Evolutionary conservation across 2,888 invertebrate genomes (phyloP).

Genomic region (Mamestra brassicae): DNA sequence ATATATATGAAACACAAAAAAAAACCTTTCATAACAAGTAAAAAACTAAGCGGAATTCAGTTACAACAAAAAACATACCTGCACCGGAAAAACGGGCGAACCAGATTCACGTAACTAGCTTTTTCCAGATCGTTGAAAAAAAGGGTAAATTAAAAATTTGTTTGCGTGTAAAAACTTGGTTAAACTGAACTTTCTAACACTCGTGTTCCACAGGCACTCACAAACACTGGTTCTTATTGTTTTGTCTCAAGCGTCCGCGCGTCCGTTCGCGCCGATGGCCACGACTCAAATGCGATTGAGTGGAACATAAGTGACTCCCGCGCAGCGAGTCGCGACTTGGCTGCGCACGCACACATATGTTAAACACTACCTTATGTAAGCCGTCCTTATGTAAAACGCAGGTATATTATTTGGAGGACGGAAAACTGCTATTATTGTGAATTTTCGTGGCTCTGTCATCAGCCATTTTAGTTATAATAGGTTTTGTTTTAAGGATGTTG

Average conservation of each 20-base stretch:
- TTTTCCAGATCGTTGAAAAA: slow-evolving; percentile 50
- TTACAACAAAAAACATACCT: slow-evolving; percentile 70
- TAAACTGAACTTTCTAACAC: slow-evolving; percentile 71
- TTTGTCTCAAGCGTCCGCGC: slow-evolving; percentile 63
- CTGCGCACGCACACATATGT: slow-evolving; percentile 72
- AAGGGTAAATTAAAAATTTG: slow-evolving; percentile 57
- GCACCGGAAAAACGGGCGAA: slow-evolving; percentile 61
- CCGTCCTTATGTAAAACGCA: slow-evolving; percentile 81
- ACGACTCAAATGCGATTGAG: slow-evolving; percentile 88
- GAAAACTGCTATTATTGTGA: slow-evolving; percentile 81
- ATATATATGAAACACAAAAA: slow-evolving; percentile 14
- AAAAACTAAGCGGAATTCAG: slow-evolving; percentile 62
- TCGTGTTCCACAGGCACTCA: slow-evolving; percentile 72
- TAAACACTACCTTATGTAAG: slow-evolving; percentile 77
- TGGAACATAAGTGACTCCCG: slow-evolving; percentile 86
- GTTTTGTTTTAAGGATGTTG: slow-evolving; percentile 66
- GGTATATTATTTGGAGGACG: slow-evolving; percentile 82
- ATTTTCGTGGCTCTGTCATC: slow-evolving; percentile 73
- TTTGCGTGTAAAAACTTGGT: slow-evolving; percentile 62
- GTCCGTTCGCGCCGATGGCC: slow-evolving; percentile 76
- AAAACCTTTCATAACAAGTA: slow-evolving; percentile 56
- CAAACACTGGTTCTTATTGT: slow-evolving; percentile 70
- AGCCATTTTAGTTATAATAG: slow-evolving; percentile 54
- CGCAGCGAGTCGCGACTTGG: slow-evolving; percentile 80
- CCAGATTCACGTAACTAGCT: slow-evolving; percentile 59